Base-by-base conservation (phyloP, 2,888 invertebrate genomes). In the Mermis nigrescens region DNA sequence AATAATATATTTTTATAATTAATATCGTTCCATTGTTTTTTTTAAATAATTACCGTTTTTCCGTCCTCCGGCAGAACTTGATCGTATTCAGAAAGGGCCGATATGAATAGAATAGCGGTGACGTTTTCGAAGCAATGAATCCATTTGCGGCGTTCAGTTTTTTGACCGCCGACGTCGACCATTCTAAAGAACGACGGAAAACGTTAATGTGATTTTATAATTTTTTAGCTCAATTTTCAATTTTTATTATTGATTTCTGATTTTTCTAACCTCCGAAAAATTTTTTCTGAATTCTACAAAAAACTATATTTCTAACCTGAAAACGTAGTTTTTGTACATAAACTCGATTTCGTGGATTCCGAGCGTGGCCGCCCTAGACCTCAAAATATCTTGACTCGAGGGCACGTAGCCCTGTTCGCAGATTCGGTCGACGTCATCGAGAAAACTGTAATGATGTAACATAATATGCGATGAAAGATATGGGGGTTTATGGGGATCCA, bases 121-220 rank as follows among this genome's bases (percentile, higher is more conserved):
- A 98, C 95, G 79, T 95, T 95, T 80, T 98, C 98, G 79, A 98
- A 98, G 83, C 95, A 98, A 78, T 98, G 95, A 75, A 98, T 98
- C 95, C 98, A 98, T 82, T 98, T 98, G 81, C 95, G 85, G 83
- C 95, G 84, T 80, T 98, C 95, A 68, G 95, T 95, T 80, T 95
- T 82, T 82, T 98, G 98, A 70, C 98, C 98, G 69, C 95, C 95
- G 69, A 98, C 98, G 78, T 98, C 98, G 74, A 98, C 95, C 95
- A 98, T 98, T 82, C 95, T 94, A 80, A 69, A 74, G 76, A 51
- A 54, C 7, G 7, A 48, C 15, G 24, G 7, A 48, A 7, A 38
- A 12, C 19, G 7, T 38, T 38, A 38, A 38, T 38, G 19, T 38
- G 12, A 7, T 38, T 38, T 38, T 12, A 38, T 12, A 19, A n/a